Conservation (phyloP, 2,113 vertebrate genomes). For the Gobius niger region DNA sequence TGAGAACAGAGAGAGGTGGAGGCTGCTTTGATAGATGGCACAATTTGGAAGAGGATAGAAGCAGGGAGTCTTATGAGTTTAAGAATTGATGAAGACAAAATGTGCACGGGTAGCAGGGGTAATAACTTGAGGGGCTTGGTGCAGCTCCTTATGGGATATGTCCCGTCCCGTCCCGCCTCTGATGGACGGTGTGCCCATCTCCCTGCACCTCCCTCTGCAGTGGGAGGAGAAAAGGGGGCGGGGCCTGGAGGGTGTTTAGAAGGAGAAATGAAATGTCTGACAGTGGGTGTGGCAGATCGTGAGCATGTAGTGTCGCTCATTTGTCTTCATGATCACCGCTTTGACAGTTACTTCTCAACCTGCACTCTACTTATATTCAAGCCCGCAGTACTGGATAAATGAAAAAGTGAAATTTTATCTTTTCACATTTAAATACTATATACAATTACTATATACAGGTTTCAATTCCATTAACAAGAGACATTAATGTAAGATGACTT, state of each 20-base stretch:
- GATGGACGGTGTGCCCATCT: conserved; percentile 53
- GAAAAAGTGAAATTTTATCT: not conserved
- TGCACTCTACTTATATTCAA: not conserved
- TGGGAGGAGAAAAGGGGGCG: conserved; percentile 34
- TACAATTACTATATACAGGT: no score
- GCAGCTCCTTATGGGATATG: conserved; percentile 63
- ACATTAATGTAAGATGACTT: no score
- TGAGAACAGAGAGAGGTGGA: conserved; percentile 34
- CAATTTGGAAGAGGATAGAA: conserved; percentile 74
- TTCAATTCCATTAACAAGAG: no score
- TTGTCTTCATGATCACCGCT: conserved; percentile 21
- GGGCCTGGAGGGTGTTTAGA: not conserved
- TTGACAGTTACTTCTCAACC: conserved; percentile 18
- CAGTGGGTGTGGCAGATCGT: conserved; percentile 1
- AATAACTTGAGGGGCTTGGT: conserved; percentile 71
- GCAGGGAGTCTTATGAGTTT: conserved; percentile 78
- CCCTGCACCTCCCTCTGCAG: conserved; percentile 28
- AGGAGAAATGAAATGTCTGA: conserved; percentile 14
- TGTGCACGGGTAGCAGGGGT: conserved; percentile 62
- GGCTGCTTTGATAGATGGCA: conserved; percentile 74
- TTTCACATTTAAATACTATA: not conserved
- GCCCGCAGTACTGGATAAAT: not conserved
- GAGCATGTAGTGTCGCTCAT: not conserved
- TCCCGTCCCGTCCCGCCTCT: conserved; percentile 47
- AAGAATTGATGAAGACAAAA: conserved; percentile 82